Evolutionary conservation across 2,113 vertebrate genomes (phyloP).

Genomic region (Seriola rivoliana): DNA sequence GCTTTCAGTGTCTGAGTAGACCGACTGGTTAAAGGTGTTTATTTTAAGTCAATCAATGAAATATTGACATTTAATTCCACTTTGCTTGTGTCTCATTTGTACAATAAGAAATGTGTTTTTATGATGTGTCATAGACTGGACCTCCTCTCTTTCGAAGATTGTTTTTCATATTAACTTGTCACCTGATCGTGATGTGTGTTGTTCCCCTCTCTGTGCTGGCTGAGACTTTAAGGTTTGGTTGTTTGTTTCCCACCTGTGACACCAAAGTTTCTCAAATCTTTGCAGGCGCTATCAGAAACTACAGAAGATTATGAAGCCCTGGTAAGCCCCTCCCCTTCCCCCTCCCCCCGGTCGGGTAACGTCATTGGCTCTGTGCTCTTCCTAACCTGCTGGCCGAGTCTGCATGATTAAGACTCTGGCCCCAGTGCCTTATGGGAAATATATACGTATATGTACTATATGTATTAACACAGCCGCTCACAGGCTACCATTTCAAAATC

Average conservation of each 20-base stretch:
- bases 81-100: conserved; percentile 5
- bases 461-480: conserved; percentile 43
- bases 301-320: conserved; percentile 99
- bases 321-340: conserved; percentile 89
- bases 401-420: conserved; percentile 88
- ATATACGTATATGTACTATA: conserved; percentile 9
- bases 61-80: neutral
- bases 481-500: conserved; percentile 63
- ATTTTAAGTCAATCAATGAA: neutral
- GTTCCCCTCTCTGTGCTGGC: conserved; percentile 33
- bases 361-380: conserved; percentile 80
- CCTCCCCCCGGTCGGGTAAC: conserved; percentile 72
- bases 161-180: neutral
- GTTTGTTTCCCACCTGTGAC: conserved; percentile 80
- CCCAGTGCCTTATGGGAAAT: conserved; percentile 66
- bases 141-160: neutral
- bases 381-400: conserved; percentile 81
- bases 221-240: conserved; percentile 37
- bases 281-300: conserved; percentile 99
- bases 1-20: conserved; percentile 48
- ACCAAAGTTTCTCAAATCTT: conserved; percentile 92
- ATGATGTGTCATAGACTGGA: neutral
- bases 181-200: conserved; percentile 16
- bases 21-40: neutral
- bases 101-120: neutral